Conservation (phyloP, 2,797 vertebrate species). For the Pterois miles region DNA sequence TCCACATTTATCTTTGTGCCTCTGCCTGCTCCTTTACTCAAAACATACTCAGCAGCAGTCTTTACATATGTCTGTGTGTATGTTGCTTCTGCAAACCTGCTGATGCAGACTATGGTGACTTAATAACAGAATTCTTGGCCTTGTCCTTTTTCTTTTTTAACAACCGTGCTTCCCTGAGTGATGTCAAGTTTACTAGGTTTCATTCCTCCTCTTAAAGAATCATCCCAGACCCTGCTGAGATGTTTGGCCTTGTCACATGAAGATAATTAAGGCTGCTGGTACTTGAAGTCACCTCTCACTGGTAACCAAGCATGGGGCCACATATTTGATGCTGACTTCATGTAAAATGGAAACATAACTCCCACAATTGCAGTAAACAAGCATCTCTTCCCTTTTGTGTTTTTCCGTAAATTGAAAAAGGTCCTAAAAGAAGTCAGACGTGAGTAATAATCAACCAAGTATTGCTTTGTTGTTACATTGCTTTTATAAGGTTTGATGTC, state of each 20-base stretch:
- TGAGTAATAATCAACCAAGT: conserved; percentile 3
- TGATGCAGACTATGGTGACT: conserved; percentile 27
- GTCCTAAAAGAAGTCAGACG: not conserved
- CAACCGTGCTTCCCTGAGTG: conserved; percentile 27
- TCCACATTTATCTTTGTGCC: conserved; percentile 39
- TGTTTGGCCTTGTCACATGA: conserved; percentile 42
- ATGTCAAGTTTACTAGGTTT: conserved; percentile 33
- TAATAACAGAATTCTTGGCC: conserved; percentile 44
- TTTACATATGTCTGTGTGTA: not conserved
- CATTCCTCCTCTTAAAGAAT: conserved; percentile 38
- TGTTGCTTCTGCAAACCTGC: conserved; percentile 16
- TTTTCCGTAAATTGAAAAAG: conserved; percentile 16
- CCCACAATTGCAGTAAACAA: conserved; percentile 12
- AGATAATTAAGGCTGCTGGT: conserved; percentile 36
- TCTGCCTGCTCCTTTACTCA: conserved; percentile 5
- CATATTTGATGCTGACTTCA: conserved; percentile 32
- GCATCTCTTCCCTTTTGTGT: not conserved
- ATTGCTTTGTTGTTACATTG: conserved; percentile 3
- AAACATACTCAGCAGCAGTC: not conserved
- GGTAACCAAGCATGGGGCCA: conserved; percentile 25
- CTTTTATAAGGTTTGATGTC: conserved; percentile 24
- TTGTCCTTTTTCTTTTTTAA: conserved; percentile 21
- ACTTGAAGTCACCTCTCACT: conserved; percentile 31
- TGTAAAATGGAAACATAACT: conserved; percentile 3
- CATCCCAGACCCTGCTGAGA: conserved; percentile 39